Evolutionary conservation across 1,140 invertebrate species (phyloP).

Genomic region (Meteorus sp.): DNA sequence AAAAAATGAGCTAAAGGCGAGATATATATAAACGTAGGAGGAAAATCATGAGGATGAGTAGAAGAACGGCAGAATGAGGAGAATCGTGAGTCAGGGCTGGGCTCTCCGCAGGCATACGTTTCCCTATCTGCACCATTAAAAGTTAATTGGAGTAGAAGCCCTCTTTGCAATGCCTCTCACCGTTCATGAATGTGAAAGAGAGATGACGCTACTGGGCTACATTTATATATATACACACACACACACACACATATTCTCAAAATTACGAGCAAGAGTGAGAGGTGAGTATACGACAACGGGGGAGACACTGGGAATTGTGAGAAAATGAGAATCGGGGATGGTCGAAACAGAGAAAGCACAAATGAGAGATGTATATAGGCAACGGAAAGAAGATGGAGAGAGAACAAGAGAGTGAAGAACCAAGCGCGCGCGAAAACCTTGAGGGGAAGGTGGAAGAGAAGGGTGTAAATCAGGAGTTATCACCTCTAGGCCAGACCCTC

Average conservation of each 20-base stretch:
- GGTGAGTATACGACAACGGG: constrained; percentile 9
- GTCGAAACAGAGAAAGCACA: constrained; percentile 27
- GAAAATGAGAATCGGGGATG: constrained; percentile 45
- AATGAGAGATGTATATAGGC: constrained; percentile 4
- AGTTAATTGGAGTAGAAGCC: constrained; percentile 54
- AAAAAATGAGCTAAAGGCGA: constrained; percentile 3
- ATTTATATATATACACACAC: no score
- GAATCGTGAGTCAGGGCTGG: constrained; percentile 22
- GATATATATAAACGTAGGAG: neutral
- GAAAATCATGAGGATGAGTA: constrained; percentile 4
- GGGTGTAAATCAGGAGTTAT: constrained; percentile 52
- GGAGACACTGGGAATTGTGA: constrained; percentile 30
- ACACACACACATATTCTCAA: no score
- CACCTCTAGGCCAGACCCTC: constrained; percentile 43
- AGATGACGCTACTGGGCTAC: neutral
- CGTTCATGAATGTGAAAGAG: no score
- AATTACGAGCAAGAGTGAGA: constrained; percentile 3
- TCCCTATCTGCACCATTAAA: constrained; percentile 52
- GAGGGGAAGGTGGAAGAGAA: constrained; percentile 29
- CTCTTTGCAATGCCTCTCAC: constrained; percentile 34
- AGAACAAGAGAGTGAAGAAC: neutral
- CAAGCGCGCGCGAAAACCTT: neutral
- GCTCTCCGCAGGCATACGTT: constrained; percentile 40
- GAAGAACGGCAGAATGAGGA: constrained; percentile 15
- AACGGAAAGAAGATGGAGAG: neutral